These are phyloP conservation scores for Scaptomyza reducta DNA, from an alignment of 2,888 invertebrate genomes.

Conservation along the genomic window DNA sequence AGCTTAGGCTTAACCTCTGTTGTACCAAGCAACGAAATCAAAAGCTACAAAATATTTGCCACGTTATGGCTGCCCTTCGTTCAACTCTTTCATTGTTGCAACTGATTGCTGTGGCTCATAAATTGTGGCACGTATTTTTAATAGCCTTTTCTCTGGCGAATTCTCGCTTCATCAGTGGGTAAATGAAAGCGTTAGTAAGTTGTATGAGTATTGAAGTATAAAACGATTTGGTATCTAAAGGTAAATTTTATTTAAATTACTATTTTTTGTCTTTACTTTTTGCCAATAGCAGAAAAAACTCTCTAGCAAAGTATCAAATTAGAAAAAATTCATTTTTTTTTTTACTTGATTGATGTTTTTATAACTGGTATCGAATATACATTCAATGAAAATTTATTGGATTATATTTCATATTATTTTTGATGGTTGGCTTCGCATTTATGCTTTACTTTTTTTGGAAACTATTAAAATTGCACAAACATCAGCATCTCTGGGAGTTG, in stretches of 20 bases:
- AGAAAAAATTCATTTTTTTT: too few species aligned
- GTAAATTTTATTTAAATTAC: too few species aligned
- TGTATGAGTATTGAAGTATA: background rate
- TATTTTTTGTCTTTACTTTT: too few species aligned
- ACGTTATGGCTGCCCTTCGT: constrained; percentile 38
- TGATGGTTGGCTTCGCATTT: constrained; percentile 33
- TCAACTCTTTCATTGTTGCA: constrained; percentile 38
- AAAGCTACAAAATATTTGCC: constrained; percentile 35
- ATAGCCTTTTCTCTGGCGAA: constrained; percentile 17
- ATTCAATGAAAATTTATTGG: background rate
- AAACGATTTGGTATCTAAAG: too few species aligned
- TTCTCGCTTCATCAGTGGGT: constrained; percentile 42
- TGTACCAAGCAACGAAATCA: constrained; percentile 11
- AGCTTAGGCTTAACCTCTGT: constrained; percentile 30
- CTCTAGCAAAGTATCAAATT: too few species aligned
- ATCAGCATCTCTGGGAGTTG: constrained; percentile 44
- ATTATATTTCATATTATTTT: constrained; percentile 17
- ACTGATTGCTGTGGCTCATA: constrained; percentile 25
- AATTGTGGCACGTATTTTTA: constrained; percentile 48
- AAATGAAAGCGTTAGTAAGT: background rate
- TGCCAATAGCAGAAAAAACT: too few species aligned
- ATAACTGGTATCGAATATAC: background rate
- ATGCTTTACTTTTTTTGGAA: constrained; percentile 72
- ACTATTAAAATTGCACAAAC: constrained; percentile 77
- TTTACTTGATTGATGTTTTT: too few species aligned